phyloP scores from a whole-genome alignment of 2,113 vertebrate genomes.

The Lepidothrix coronata region DNA sequence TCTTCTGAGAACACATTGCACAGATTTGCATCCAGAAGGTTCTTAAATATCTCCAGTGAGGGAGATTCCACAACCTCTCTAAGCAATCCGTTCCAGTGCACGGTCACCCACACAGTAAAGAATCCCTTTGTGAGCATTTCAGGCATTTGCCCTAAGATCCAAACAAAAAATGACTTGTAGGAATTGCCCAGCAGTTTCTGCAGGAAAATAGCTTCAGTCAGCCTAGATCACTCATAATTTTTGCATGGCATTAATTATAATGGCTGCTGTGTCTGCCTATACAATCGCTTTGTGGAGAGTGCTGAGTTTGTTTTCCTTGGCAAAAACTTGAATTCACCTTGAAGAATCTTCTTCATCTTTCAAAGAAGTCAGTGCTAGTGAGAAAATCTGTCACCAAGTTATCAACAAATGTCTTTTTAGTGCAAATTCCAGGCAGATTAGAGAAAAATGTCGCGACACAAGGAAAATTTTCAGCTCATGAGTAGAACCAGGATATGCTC shows the following conservation, averaged over 20 bases:
- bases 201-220: not conserved
- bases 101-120: not conserved
- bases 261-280: not conserved
- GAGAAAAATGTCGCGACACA: not conserved
- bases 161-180: not conserved
- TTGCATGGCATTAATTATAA: not conserved
- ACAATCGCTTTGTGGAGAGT: not conserved
- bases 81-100: not conserved
- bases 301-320: not conserved
- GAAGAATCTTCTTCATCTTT: not conserved
- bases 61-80: not conserved
- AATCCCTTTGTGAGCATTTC: not conserved
- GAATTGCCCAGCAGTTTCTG: not conserved
- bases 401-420: not conserved
- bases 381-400: not conserved
- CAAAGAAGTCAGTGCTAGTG: not conserved
- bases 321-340: not conserved
- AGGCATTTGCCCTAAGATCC: not conserved
- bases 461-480: not conserved
- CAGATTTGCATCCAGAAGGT: not conserved
- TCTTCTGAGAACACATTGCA: not conserved
- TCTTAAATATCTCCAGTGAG: not conserved
- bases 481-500: not conserved
- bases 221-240: not conserved
- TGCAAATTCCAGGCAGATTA: not conserved